phyloP scores from a whole-genome alignment of 1,140 invertebrate genomes.

The Apolygus lucorum region DNA sequence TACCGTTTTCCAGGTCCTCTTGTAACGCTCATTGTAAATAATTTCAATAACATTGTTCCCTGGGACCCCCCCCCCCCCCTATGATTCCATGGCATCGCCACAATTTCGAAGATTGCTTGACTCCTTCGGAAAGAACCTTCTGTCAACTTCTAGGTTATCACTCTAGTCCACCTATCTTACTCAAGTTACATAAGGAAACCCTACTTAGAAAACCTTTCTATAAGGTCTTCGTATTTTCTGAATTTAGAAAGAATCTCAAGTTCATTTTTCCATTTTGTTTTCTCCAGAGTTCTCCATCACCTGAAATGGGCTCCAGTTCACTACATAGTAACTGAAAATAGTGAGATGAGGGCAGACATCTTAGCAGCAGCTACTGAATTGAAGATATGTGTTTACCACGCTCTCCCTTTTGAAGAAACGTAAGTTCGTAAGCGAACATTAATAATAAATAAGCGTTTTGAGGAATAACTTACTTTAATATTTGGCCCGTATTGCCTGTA shows the following conservation, averaged over 20 bases:
- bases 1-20: too few relatives aligned
- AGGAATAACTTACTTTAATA: too few relatives aligned
- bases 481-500: not conserved
- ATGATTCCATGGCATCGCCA: too few relatives aligned
- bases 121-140: not conserved
- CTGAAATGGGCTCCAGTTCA: slow-evolving; percentile 16
- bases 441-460: too few relatives aligned
- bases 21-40: too few relatives aligned
- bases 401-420: not conserved
- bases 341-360: not conserved
- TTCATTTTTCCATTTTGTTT: not conserved
- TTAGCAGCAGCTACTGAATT: slow-evolving; percentile 6
- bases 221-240: not conserved
- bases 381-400: slow-evolving; percentile 18
- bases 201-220: not conserved
- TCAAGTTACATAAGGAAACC: not conserved
- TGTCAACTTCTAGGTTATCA: not conserved
- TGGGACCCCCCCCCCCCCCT: too few relatives aligned
- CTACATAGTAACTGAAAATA: slow-evolving; percentile 12
- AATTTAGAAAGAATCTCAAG: not conserved
- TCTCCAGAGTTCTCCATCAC: not conserved
- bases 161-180: not conserved
- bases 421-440: too few relatives aligned
- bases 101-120: too few relatives aligned
- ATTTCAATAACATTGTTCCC: too few relatives aligned